A percentile compares a stretch with the other conserved stretches of the same genome.
Evolutionary conservation across 2,113 vertebrate genomes (phyloP).

Genomic region (Planiliza haematocheilus): DNA sequence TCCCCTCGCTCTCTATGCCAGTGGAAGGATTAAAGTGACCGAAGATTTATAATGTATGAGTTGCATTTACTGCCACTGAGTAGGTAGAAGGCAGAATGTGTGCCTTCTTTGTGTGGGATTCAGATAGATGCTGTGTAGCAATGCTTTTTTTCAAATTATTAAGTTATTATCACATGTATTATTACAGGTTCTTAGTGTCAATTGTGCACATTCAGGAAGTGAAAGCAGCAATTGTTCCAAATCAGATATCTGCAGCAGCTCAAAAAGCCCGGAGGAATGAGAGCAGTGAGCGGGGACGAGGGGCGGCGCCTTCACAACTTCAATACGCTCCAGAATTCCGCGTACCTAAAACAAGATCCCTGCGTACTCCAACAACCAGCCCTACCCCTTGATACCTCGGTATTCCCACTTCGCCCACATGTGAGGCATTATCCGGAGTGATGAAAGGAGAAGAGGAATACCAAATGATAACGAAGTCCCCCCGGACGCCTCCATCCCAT

Average conservation of each 20-base stretch:
- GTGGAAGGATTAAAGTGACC: slow-evolving; percentile 12
- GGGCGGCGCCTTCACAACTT: slow-evolving; percentile 38
- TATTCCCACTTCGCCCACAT: slow-evolving; percentile 49
- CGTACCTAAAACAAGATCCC: slow-evolving; percentile 28
- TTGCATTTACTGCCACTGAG: not conserved
- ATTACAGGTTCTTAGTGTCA: slow-evolving; percentile 15
- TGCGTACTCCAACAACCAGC: slow-evolving; percentile 16
- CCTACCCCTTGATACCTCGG: slow-evolving; percentile 34
- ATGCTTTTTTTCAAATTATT: not conserved
- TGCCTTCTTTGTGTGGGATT: slow-evolving; percentile 12
- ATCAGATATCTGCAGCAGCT: slow-evolving; percentile 13
- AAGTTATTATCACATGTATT: not conserved
- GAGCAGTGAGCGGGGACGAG: not conserved
- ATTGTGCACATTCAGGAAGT: too few relatives aligned
- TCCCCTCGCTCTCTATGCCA: slow-evolving; percentile 3
- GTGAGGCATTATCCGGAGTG: slow-evolving; percentile 60
- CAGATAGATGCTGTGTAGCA: slow-evolving; percentile 9
- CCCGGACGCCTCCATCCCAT: slow-evolving; percentile 60
- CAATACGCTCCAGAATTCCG: slow-evolving; percentile 23
- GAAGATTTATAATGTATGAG: slow-evolving; percentile 11
- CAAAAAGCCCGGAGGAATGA: slow-evolving; percentile 29
- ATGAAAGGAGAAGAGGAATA: slow-evolving; percentile 75
- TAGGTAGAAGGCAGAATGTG: not conserved
- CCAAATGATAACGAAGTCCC: slow-evolving; percentile 76
- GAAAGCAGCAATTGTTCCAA: too few relatives aligned